These are phyloP conservation scores for Atethmia centrago DNA, from an alignment of 2,888 invertebrate genomes.

Conservation along the genomic window DNA sequence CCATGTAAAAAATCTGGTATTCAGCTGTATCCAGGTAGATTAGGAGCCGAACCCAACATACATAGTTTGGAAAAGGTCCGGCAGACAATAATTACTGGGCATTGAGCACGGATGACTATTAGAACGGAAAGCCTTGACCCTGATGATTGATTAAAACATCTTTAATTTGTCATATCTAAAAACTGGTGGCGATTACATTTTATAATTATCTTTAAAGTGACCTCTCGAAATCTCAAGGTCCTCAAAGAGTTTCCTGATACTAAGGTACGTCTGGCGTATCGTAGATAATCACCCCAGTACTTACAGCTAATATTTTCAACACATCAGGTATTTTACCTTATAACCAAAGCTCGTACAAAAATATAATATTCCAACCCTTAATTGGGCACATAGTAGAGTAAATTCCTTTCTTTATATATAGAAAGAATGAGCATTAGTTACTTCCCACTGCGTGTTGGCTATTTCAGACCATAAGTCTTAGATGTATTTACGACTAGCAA, in stretches of 20 bases:
- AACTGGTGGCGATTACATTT: neutral
- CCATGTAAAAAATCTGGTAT: neutral
- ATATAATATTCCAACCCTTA: neutral
- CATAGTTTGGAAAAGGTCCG: too few relatives aligned
- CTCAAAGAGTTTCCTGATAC: constrained; percentile 38
- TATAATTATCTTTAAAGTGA: constrained; percentile 36
- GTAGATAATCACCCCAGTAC: neutral
- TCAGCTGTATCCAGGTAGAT: neutral
- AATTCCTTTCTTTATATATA: constrained; percentile 10
- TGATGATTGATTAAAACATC: too few relatives aligned
- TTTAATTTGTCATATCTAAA: neutral
- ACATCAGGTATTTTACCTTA: neutral
- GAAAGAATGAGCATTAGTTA: neutral
- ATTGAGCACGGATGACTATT: neutral
- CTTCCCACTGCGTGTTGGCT: constrained; percentile 3
- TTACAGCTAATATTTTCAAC: neutral
- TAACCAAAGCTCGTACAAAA: neutral
- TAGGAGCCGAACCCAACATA: neutral
- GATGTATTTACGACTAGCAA: constrained; percentile 3
- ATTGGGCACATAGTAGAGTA: neutral
- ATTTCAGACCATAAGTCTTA: constrained; percentile 9
- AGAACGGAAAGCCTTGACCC: neutral
- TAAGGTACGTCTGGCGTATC: constrained; percentile 26
- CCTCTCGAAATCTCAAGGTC: constrained; percentile 26
- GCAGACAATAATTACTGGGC: neutral